These are phyloP conservation scores for Spodoptera frugiperda DNA, from an alignment of 1,140 invertebrate species.

Conservation along the genomic window DNA sequence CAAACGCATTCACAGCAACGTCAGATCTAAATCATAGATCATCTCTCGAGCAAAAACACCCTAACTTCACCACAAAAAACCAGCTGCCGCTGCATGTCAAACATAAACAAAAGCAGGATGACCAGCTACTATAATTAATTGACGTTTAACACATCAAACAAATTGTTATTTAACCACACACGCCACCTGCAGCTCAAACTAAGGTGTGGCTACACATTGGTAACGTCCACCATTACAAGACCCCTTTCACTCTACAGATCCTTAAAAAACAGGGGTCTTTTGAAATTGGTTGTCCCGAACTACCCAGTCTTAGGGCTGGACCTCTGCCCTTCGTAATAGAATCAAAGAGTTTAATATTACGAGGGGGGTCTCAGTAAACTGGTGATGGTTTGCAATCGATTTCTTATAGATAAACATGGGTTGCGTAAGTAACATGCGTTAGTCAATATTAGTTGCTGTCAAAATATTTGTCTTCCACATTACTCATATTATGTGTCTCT, in stretches of 20 bases:
- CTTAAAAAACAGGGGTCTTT: neutral
- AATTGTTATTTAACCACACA: conserved; percentile 33
- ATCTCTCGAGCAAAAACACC: conserved; percentile 1
- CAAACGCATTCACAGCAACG: no score
- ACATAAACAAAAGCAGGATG: conserved; percentile 7
- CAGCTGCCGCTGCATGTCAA: neutral
- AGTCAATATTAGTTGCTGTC: neutral
- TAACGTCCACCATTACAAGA: neutral
- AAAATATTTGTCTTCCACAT: conserved; percentile 3
- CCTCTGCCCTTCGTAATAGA: neutral
- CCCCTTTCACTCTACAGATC: neutral
- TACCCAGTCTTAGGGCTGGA: neutral
- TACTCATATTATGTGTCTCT: neutral
- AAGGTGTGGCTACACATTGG: conserved; percentile 22
- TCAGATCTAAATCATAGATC: no score
- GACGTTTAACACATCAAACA: conserved; percentile 29
- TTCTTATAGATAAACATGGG: conserved; percentile 1
- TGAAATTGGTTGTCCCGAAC: neutral
- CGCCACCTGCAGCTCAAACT: conserved; percentile 12
- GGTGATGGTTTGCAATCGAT: conserved; percentile 1
- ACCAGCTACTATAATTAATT: conserved; percentile 33
- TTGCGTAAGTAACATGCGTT: neutral
- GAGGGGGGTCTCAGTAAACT: neutral
- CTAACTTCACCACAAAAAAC: neutral
- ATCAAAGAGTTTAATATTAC: neutral